Percentiles rank a stretch among this genome's conserved stretches.
phyloP scores from a whole-genome alignment of 2,113 vertebrate species.

The Spermophilus dauricus region DNA sequence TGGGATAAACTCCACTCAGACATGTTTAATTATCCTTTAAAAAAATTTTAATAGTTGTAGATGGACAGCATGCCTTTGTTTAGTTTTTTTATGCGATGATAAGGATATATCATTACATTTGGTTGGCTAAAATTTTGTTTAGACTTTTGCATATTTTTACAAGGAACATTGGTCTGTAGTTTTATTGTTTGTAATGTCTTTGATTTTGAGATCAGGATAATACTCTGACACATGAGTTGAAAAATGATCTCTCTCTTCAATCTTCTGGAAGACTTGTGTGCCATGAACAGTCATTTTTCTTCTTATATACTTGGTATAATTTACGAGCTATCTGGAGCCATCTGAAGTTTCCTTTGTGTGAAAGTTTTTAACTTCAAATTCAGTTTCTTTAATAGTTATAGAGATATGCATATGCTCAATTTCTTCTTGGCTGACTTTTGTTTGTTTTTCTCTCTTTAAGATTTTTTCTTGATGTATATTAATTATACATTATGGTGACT shows the following conservation, averaged over 20 bases:
- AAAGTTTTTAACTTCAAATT: not conserved
- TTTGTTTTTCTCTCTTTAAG: not conserved
- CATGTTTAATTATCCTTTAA: not conserved
- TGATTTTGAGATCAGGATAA: not conserved
- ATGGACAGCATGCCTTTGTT: too few species aligned
- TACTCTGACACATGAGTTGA: not conserved
- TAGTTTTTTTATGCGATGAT: too few species aligned
- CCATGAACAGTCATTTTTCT: not conserved
- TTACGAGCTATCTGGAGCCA: not conserved
- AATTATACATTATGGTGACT: not conserved
- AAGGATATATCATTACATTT: not conserved
- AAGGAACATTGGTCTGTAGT: not conserved
- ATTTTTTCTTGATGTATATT: too few species aligned
- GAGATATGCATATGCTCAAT: not conserved
- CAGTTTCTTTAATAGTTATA: not conserved
- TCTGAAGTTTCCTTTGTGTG: not conserved
- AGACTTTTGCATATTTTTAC: not conserved
- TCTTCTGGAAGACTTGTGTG: not conserved
- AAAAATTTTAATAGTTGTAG: too few species aligned
- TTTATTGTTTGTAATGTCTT: not conserved
- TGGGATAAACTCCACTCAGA: not conserved
- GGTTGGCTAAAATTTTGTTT: conserved; percentile 8
- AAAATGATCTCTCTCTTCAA: not conserved
- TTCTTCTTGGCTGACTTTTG: conserved; percentile 3
- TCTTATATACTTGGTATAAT: too few species aligned